phyloP scores from a whole-genome alignment of 2,888 invertebrate species.

The Ochlodes sylvanus region DNA sequence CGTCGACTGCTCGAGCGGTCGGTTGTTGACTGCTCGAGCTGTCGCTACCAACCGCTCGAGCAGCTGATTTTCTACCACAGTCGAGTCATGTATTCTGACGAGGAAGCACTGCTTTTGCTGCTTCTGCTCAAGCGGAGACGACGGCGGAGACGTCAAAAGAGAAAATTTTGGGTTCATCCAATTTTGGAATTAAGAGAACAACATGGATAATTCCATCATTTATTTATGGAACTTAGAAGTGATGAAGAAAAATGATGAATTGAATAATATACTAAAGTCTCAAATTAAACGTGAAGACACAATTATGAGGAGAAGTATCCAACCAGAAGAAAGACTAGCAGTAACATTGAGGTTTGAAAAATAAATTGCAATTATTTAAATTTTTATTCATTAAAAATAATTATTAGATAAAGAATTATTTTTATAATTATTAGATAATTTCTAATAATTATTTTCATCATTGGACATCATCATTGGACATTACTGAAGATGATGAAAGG shows the following conservation, averaged over 20 bases:
- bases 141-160: no score
- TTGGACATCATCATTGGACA: constrained; percentile 42
- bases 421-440: no score
- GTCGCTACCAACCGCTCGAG: constrained; percentile 29
- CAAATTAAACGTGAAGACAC: constrained; percentile 42
- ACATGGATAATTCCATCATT: no score
- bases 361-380: constrained; percentile 27
- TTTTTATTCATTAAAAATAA: constrained; percentile 39
- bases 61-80: constrained; percentile 43
- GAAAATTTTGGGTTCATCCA: no score
- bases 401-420: no score
- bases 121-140: no score
- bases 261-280: constrained; percentile 37
- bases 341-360: constrained; percentile 44
- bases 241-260: constrained; percentile 41
- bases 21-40: constrained; percentile 42
- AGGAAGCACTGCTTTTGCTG: constrained; percentile 45
- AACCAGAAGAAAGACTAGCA: constrained; percentile 38
- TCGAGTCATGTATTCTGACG: constrained; percentile 45
- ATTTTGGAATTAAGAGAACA: no score
- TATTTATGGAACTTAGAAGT: constrained; percentile 44
- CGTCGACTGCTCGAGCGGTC: no score
- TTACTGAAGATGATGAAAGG: constrained; percentile 43
- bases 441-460: no score
- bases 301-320: constrained; percentile 39